Evolutionary conservation across 2,888 invertebrate species (phyloP).

Genomic region (Drosophila quinaria): DNA sequence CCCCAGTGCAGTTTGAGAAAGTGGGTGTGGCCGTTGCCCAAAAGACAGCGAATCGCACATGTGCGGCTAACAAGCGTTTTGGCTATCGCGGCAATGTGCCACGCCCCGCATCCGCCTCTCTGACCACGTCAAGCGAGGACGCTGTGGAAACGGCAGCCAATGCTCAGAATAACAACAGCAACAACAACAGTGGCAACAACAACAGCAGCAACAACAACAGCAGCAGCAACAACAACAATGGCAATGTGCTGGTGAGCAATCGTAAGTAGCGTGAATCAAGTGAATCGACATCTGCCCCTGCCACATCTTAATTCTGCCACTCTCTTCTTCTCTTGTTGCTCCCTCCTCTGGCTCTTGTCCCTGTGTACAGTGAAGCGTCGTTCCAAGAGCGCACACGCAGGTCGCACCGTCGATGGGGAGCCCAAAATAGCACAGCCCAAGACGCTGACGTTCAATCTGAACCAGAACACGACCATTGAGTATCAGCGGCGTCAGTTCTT

Average conservation of each 20-base stretch:
- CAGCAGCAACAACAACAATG: slow-evolving; percentile 24
- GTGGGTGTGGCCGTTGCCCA: slow-evolving; percentile 79
- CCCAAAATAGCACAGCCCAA: slow-evolving; percentile 85
- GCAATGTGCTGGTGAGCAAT: slow-evolving; percentile 75
- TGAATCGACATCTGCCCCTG: slow-evolving; percentile 6
- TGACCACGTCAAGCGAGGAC: slow-evolving; percentile 75
- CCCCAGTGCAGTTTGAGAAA: slow-evolving; percentile 82
- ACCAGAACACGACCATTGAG: slow-evolving; percentile 85
- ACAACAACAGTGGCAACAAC: slow-evolving; percentile 23
- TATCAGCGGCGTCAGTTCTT: slow-evolving; percentile 84
- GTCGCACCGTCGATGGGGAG: slow-evolving; percentile 78
- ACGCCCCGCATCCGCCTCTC: slow-evolving; percentile 87
- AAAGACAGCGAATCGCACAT: slow-evolving; percentile 87
- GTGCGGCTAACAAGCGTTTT: slow-evolving; percentile 89
- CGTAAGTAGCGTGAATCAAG: slow-evolving; percentile 69
- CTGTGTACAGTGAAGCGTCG: slow-evolving; percentile 83
- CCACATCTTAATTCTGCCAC: neutral
- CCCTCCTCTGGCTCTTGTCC: too few species aligned
- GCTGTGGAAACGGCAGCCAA: slow-evolving; percentile 50
- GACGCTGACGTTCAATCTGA: slow-evolving; percentile 84
- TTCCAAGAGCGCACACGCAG: slow-evolving; percentile 86
- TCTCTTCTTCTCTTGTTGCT: neutral
- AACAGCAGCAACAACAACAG: neutral
- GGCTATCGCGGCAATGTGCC: slow-evolving; percentile 89
- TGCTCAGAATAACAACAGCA: slow-evolving; percentile 69